Percentiles rank a stretch among this genome's conserved stretches.
These are phyloP conservation scores for Drosophila fuyamai DNA, from an alignment of 1,140 invertebrate species.

Conservation along the genomic window DNA sequence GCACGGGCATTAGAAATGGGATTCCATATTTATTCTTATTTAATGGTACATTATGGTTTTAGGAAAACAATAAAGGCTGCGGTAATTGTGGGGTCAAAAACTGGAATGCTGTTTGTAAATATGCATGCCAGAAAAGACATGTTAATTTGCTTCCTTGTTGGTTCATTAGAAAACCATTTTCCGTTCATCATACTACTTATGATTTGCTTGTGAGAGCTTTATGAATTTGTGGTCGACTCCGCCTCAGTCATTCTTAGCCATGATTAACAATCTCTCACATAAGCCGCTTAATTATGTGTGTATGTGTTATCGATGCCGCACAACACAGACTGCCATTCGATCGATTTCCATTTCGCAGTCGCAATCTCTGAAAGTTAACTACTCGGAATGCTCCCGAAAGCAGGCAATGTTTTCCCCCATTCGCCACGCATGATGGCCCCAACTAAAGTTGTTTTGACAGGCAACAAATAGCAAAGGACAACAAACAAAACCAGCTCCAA, in stretches of 20 bases:
- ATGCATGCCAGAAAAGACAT: too few species aligned
- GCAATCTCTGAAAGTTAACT: constrained; percentile 31
- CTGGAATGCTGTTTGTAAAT: too few species aligned
- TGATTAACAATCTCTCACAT: constrained; percentile 33
- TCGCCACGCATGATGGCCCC: constrained; percentile 14
- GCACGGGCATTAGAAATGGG: neutral
- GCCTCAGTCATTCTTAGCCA: constrained; percentile 6
- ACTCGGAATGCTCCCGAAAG: constrained; percentile 39
- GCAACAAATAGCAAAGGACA: constrained; percentile 45
- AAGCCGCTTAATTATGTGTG: constrained; percentile 36
- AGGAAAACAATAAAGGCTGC: too few species aligned
- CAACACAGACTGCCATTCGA: neutral
- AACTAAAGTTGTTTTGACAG: constrained; percentile 53
- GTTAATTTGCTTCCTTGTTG: neutral
- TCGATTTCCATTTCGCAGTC: constrained; percentile 36
- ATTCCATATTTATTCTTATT: neutral
- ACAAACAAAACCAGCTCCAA: constrained; percentile 16
- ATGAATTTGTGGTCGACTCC: neutral
- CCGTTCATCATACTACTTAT: neutral
- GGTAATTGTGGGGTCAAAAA: too few species aligned
- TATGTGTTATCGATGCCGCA: constrained; percentile 3
- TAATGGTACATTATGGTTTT: too few species aligned
- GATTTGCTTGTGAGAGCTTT: neutral
- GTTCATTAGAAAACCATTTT: neutral
- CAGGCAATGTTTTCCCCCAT: constrained; percentile 32